Evolutionary conservation across 2,113 vertebrate species (phyloP).

Genomic region (Rafetus swinhoei): DNA sequence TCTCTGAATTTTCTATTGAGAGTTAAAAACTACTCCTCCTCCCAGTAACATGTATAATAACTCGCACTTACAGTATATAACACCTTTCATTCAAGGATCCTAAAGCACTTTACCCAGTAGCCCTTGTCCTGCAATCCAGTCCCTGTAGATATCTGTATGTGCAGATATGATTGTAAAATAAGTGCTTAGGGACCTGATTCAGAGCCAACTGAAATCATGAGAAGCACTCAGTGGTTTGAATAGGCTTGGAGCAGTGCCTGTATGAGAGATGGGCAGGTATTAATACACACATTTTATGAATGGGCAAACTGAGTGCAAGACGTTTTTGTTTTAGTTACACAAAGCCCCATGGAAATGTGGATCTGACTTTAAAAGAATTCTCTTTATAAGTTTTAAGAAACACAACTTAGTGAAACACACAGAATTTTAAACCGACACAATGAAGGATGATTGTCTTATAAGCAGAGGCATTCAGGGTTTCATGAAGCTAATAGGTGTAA

Average conservation of each 20-base stretch:
- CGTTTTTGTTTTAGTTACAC: background rate
- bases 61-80: background rate
- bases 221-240: background rate
- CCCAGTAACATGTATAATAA: background rate
- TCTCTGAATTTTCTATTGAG: background rate
- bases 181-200: background rate
- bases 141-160: background rate
- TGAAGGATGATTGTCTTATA: background rate
- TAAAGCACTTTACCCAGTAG: background rate
- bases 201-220: background rate
- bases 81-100: background rate
- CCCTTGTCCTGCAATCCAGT: background rate
- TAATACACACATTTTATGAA: background rate
- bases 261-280: background rate
- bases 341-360: background rate
- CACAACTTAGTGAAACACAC: background rate
- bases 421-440: background rate
- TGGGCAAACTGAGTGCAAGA: background rate
- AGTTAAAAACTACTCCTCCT: background rate
- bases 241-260: background rate
- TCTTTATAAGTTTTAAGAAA: background rate
- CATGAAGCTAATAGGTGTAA: background rate
- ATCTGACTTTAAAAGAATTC: background rate
- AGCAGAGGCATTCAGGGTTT: background rate
- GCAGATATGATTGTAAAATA: background rate